Evolutionary conservation across 1,140 invertebrate genomes (phyloP), one percentile per base, ranked within the genome.

Genomic region (Phortica variegata): DNA sequence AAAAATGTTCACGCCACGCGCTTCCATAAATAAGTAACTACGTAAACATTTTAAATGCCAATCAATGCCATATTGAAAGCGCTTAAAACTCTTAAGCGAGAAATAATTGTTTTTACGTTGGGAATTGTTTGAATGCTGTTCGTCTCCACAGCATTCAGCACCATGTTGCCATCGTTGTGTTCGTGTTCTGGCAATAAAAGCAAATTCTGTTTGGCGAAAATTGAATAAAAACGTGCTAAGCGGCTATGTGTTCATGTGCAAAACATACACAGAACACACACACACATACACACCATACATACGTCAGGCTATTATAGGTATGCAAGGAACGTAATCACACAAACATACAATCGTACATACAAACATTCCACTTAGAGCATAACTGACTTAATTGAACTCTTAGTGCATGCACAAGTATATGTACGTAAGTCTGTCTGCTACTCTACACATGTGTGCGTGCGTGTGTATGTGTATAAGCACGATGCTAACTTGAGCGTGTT

Each of bases 11-110:
- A n/a, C n/a, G n/a, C 4, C 33, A 34, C 5, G 12, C 16, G 43
- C 49, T 48, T 5, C 33, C 36, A 55, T 63, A 54, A 68, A 68
- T 26, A 26, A 26, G 10, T 66, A 56, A 53, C 43, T 49, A 31
- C 41, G 47, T 43, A 51, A 61, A 31, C 51, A 54, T 60, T 57
- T 68, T 68, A 68, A 68, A 68, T 63, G 49, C 49, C 65, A 68
- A 68, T 68, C 63, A 68, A 65, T 48, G 41, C n/a, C 23, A 26
- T 26, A 26, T 26, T 26, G 23, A 26, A 26, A 6, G 26, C 15
- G 19, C 31, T 56, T 45, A 39, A 36, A 39, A 41, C 31, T 45
- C 49, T 58, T 47, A 34, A 49, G 34, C 31, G 54, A 34, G 31
- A 57, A 51, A 57, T 52, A 54, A 60, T 60, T 31, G 33, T 26